These are phyloP conservation scores for Phocoena sinus DNA, from an alignment of 2,113 vertebrate species.

Conservation along the genomic window DNA sequence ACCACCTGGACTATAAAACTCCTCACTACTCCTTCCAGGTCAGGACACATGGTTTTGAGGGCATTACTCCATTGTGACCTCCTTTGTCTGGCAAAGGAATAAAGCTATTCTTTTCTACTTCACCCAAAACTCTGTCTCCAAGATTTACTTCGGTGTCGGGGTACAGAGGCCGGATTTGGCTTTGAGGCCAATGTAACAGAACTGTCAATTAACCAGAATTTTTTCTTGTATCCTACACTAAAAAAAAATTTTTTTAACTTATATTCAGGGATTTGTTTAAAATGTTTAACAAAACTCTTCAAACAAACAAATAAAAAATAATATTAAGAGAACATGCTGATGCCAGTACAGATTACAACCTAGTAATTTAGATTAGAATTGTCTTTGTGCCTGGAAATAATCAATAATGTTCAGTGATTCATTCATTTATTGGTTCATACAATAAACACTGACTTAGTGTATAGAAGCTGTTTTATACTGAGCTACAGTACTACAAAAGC, in stretches of 20 bases:
- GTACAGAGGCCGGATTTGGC: no score
- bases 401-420: background rate
- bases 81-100: no score
- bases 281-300: background rate
- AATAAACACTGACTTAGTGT: no score
- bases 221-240: background rate
- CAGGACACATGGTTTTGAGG: no score
- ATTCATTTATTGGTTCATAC: background rate
- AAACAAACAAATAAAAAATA: background rate
- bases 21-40: background rate
- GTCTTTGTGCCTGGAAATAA: background rate
- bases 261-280: background rate
- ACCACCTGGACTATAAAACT: background rate
- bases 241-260: background rate
- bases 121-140: no score
- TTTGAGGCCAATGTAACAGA: background rate
- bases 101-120: no score
- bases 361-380: background rate
- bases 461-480: background rate
- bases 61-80: no score
- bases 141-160: no score
- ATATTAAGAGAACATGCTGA: background rate
- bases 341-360: background rate
- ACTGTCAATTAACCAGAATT: background rate
- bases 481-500: fast-evolving